Conservation (phyloP, 2,113 vertebrate genomes). For the Carassius gibelio region DNA sequence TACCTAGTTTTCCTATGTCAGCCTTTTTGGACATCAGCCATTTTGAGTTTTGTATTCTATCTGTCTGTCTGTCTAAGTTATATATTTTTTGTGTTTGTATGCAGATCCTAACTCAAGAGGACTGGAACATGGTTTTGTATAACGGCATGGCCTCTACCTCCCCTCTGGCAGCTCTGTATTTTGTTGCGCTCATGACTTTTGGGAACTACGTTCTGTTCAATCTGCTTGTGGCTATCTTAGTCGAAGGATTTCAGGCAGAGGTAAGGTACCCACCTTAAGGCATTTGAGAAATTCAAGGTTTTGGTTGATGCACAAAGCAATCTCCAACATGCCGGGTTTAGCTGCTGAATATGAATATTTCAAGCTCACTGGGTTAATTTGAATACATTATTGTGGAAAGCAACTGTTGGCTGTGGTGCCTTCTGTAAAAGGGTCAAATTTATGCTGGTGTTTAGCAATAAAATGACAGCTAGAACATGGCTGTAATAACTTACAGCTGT, state of each 20-base stretch:
- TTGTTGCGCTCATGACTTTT: slow-evolving; percentile 97
- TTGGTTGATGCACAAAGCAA: slow-evolving; percentile 13
- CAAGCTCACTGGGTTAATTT: not conserved
- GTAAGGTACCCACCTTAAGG: slow-evolving; percentile 67
- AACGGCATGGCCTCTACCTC: slow-evolving; percentile 96
- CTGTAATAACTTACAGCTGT: slow-evolving; percentile 13
- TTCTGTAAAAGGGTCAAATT: not conserved
- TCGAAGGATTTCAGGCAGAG: slow-evolving; percentile 98
- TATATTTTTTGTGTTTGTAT: slow-evolving; percentile 8
- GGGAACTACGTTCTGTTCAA: slow-evolving; percentile 99
- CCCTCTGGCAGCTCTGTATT: slow-evolving; percentile 94
- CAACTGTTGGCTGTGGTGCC: not conserved
- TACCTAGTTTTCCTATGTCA: too few relatives aligned
- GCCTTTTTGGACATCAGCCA: too few relatives aligned
- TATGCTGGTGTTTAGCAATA: not conserved
- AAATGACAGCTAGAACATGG: slow-evolving; percentile 7
- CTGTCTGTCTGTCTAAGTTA: not conserved
- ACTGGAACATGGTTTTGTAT: slow-evolving; percentile 98
- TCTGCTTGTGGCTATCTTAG: slow-evolving; percentile 94
- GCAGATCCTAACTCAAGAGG: slow-evolving; percentile 97
- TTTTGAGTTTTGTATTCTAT: too few relatives aligned
- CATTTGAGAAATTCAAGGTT: slow-evolving; percentile 13
- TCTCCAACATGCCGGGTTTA: not conserved
- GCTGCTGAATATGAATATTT: not conserved
- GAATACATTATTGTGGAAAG: not conserved